phyloP scores from a whole-genome alignment of 1,140 invertebrate genomes.

The Sycophaga agraensis region DNA sequence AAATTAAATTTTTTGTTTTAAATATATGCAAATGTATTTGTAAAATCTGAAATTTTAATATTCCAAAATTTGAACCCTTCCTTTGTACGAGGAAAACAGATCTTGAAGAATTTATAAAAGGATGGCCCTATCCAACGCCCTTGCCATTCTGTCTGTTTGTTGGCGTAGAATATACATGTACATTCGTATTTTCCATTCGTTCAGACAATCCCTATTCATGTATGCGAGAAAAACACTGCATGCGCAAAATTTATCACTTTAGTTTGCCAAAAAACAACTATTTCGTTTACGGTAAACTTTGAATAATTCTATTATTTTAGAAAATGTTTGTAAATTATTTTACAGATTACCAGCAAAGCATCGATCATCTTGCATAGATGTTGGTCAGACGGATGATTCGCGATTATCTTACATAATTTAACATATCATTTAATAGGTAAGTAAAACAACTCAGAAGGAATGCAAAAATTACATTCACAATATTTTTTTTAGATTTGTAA shows the following conservation, averaged over 20 bases:
- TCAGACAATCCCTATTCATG: constrained; percentile 17
- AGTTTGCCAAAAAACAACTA: constrained; percentile 10
- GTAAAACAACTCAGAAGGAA: constrained; percentile 16
- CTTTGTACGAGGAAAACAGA: background rate
- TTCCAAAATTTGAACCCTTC: constrained; percentile 12
- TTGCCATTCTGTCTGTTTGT: constrained; percentile 56
- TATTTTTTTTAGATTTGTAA: constrained; percentile 16
- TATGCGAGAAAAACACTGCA: constrained; percentile 23
- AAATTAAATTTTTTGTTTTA: background rate
- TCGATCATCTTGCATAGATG: constrained; percentile 23
- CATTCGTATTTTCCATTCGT: constrained; percentile 19
- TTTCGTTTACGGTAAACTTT: background rate
- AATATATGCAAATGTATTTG: background rate
- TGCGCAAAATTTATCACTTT: constrained; percentile 23
- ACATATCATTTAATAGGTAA: constrained; percentile 18
- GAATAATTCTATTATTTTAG: background rate
- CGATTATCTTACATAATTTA: constrained; percentile 28
- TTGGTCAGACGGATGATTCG: constrained; percentile 7
- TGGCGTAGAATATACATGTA: constrained; percentile 33
- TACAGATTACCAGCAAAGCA: constrained; percentile 26
- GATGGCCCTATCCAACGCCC: constrained; percentile 55
- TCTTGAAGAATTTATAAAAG: constrained; percentile 41
- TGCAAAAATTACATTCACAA: constrained; percentile 5
- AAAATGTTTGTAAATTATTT: background rate
- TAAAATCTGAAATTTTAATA: constrained; percentile 10